Conservation (phyloP, 2,797 vertebrate species). For the Myripristis murdjan region DNA sequence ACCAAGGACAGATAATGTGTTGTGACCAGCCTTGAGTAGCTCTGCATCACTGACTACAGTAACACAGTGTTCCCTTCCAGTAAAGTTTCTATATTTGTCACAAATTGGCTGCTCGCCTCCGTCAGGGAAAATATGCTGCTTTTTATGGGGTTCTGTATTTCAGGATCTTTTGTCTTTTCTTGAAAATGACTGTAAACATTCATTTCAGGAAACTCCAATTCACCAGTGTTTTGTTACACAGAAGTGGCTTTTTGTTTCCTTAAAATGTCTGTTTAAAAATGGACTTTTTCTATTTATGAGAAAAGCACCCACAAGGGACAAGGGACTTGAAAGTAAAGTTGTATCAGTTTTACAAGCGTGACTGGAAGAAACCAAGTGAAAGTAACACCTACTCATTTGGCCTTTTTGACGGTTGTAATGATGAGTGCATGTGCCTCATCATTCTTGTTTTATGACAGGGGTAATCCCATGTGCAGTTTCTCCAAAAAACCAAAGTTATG, state of each 20-base stretch:
- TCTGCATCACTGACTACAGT: constrained; percentile 63
- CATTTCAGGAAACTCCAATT: constrained; percentile 14
- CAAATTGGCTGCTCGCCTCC: constrained; percentile 71
- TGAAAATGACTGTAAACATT: constrained; percentile 46
- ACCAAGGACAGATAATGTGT: constrained; percentile 62
- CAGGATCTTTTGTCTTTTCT: constrained; percentile 68
- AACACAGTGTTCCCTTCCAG: constrained; percentile 69
- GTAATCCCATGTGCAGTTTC: background rate
- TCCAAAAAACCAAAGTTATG: background rate
- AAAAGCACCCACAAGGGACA: background rate
- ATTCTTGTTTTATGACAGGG: background rate
- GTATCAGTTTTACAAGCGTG: background rate
- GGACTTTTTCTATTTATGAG: background rate
- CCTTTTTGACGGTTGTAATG: background rate
- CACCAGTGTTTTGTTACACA: constrained; percentile 4
- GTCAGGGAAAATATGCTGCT: constrained; percentile 67
- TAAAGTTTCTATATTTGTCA: constrained; percentile 80
- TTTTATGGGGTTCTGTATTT: constrained; percentile 71
- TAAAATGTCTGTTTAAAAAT: background rate
- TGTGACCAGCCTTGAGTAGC: constrained; percentile 51
- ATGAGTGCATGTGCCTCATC: background rate
- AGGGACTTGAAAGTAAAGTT: background rate
- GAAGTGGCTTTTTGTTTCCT: constrained; percentile 22
- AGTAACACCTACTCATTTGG: background rate
- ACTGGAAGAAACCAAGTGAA: background rate